Conservation (phyloP, 2,888 invertebrate genomes). For the Zygaena filipendulae region DNA sequence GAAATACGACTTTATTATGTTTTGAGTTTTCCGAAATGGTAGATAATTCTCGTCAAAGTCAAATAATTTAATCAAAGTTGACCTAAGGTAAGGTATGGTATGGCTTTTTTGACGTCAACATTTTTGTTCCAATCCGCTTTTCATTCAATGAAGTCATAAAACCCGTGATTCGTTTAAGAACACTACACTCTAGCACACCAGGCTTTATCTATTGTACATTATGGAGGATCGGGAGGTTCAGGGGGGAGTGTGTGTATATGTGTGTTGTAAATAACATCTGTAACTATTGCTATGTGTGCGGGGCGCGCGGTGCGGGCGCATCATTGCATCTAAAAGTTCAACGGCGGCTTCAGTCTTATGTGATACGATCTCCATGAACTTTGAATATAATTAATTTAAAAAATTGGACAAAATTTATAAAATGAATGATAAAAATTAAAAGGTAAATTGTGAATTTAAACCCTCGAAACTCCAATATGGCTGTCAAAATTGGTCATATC, state of each 20-base stretch:
- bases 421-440: neutral
- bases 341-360: slow-evolving; percentile 54
- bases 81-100: neutral
- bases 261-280: slow-evolving; percentile 53
- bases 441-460: too few species aligned
- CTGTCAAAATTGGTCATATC: too few species aligned
- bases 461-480: too few species aligned
- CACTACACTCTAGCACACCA: slow-evolving; percentile 32
- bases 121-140: neutral
- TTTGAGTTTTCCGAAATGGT: too few species aligned
- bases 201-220: slow-evolving; percentile 54
- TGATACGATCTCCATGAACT: slow-evolving; percentile 18
- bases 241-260: slow-evolving; percentile 37
- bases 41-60: neutral
- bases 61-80: neutral
- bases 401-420: neutral
- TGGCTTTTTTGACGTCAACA: neutral
- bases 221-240: slow-evolving; percentile 50
- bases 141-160: too few species aligned
- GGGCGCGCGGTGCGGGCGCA: slow-evolving; percentile 35
- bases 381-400: neutral
- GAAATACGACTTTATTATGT: too few species aligned
- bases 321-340: slow-evolving; percentile 25
- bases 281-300: slow-evolving; percentile 39
- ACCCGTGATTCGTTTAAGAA: too few species aligned